Evolutionary conservation across 2,888 invertebrate genomes (phyloP).

Genomic region (Eremobia ochroleuca): DNA sequence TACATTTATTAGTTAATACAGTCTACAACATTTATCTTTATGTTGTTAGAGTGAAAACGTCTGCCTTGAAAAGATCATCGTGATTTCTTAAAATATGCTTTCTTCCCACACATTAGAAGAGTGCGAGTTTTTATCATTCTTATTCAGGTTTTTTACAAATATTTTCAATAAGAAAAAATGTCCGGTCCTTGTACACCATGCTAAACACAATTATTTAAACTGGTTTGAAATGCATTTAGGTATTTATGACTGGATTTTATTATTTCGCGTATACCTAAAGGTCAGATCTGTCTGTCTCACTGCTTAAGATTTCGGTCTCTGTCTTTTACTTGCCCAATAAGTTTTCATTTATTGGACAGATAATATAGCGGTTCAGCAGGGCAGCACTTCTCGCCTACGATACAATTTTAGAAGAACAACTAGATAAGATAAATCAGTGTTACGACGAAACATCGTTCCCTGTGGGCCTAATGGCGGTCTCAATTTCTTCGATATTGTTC

Average conservation of each 20-base stretch:
- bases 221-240: neutral
- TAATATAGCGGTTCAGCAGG: neutral
- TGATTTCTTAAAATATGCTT: neutral
- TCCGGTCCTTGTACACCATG: neutral
- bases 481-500: constrained; percentile 59
- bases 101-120: neutral
- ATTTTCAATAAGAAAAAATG: neutral
- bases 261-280: constrained; percentile 57
- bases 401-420: constrained; percentile 30
- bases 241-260: constrained; percentile 29
- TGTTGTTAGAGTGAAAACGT: neutral
- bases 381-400: neutral
- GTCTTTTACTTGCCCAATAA: constrained; percentile 57
- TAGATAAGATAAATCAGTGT: constrained; percentile 55
- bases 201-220: neutral
- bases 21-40: neutral
- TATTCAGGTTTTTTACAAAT: neutral
- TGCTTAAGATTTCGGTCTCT: constrained; percentile 52
- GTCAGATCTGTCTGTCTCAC: constrained; percentile 63
- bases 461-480: constrained; percentile 60
- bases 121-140: neutral
- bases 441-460: constrained; percentile 56
- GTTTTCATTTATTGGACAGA: constrained; percentile 19
- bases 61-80: neutral
- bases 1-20: neutral